Evolutionary conservation across 2,797 vertebrate genomes (phyloP), one percentile per base, ranked within the genome.

Genomic region (Echiichthys vipera): DNA sequence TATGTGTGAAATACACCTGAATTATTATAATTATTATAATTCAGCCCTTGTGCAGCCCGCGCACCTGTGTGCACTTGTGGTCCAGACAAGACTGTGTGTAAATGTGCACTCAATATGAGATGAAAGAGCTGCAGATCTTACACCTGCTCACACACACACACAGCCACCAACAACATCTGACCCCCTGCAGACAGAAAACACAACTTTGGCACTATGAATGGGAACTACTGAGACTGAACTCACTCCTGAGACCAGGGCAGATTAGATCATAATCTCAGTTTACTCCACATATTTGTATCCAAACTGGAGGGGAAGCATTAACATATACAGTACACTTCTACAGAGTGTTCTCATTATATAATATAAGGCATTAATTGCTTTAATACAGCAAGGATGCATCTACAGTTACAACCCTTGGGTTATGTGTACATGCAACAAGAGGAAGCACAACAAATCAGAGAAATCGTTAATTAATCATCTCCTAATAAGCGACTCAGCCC

Each of bases 51-150:
- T n/a, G n/a, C n/a, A n/a, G n/a, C n/a, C n/a, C n/a, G n/a, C n/a
- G n/a, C n/a, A n/a, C n/a, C n/a, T n/a, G n/a, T 9, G 9, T 22
- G 24, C n/a, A n/a, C n/a, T n/a, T n/a, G n/a, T n/a, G n/a, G n/a
- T n/a, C n/a, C n/a, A n/a, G n/a, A n/a, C n/a, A n/a, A n/a, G n/a
- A n/a, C n/a, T n/a, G n/a, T n/a, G n/a, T n/a, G n/a, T n/a, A n/a
- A n/a, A n/a, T n/a, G n/a, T n/a, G 18, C 37, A 22, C 18, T 17
- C 40, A 56, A 56, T 10, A 14, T 20, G 34, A 45, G 39, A 53
- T 74, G n/a, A 54, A 1, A 20, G 24, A 77, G 42, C n/a, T 36
- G 45, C 22, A 20, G 17, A 39, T 25, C 18, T 75, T 13, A 63
- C 57, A 64, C 43, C 17, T 30, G 25, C 27, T 49, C 27, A 27